Evolutionary conservation across 2,113 vertebrate genomes (phyloP).

Genomic region (Megaceryle torquata): DNA sequence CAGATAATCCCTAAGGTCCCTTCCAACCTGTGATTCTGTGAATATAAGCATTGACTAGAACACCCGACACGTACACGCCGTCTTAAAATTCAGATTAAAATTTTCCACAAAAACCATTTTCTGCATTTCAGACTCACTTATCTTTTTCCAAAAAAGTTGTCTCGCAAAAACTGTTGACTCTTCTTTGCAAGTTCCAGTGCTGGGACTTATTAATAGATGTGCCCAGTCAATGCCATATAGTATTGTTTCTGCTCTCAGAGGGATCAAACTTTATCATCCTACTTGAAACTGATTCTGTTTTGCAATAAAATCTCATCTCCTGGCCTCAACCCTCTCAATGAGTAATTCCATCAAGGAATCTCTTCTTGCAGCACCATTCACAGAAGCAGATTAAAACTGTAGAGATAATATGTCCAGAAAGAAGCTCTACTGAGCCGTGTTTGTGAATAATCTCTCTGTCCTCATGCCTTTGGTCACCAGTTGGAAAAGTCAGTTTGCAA

Average conservation of each 20-base stretch:
- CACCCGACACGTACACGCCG: rapidly evolving
- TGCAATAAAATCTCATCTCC: not conserved
- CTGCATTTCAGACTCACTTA: not conserved
- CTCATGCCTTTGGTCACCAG: not conserved
- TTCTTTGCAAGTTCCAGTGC: not conserved
- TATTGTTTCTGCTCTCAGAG: not conserved
- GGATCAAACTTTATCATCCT: not conserved
- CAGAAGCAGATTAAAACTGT: not conserved
- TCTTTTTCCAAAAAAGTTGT: not conserved
- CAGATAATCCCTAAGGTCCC: not conserved
- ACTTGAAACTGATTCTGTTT: not conserved
- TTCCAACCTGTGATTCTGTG: not conserved
- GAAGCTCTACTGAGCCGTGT: not conserved
- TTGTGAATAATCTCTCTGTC: not conserved
- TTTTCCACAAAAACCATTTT: not conserved
- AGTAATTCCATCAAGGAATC: not conserved
- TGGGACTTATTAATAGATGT: not conserved
- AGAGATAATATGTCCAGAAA: not conserved
- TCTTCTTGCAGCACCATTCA: not conserved
- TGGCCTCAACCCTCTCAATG: not conserved
- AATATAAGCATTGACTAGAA: rapidly evolving
- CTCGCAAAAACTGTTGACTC: not conserved
- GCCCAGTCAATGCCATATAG: not conserved
- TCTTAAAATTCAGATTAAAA: not conserved
- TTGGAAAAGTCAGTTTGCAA: not conserved